These are phyloP conservation scores for Drosophila lowei DNA, from an alignment of 1,140 invertebrate genomes.

Conservation along the genomic window DNA sequence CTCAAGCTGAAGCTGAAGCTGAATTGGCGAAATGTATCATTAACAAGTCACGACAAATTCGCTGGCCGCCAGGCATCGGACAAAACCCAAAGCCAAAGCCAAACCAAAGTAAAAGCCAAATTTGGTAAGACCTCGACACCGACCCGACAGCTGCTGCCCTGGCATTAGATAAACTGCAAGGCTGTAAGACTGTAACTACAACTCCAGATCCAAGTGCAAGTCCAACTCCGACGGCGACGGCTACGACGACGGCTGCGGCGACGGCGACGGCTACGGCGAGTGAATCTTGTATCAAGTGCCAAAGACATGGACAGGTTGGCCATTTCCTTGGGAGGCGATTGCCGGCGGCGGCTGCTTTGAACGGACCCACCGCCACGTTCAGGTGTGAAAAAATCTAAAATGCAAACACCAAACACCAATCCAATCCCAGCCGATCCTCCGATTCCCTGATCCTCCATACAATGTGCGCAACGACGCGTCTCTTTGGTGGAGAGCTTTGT, in stretches of 20 bases:
- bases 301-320: constrained; percentile 65
- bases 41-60: constrained; percentile 82
- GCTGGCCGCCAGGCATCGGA: constrained; percentile 27
- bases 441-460: constrained; percentile 1
- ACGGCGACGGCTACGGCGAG: not conserved
- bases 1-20: constrained; percentile 1
- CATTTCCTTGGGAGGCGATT: constrained; percentile 24
- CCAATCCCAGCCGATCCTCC: constrained; percentile 16
- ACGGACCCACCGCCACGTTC: constrained; percentile 64
- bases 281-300: constrained; percentile 61
- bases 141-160: constrained; percentile 5
- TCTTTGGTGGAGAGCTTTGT: constrained; percentile 1
- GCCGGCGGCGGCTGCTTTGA: constrained; percentile 74
- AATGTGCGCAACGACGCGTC: not conserved
- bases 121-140: constrained; percentile 62
- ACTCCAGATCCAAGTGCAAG: constrained; percentile 18
- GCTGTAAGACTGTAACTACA: constrained; percentile 5
- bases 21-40: constrained; percentile 66
- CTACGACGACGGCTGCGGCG: too few relatives aligned
- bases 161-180: constrained; percentile 73
- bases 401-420: constrained; percentile 64
- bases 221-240: not conserved
- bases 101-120: constrained; percentile 73
- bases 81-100: constrained; percentile 33
- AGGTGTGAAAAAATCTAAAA: constrained; percentile 82